Conservation (phyloP, 2,888 invertebrate genomes). For the Dascillus cervinus region DNA sequence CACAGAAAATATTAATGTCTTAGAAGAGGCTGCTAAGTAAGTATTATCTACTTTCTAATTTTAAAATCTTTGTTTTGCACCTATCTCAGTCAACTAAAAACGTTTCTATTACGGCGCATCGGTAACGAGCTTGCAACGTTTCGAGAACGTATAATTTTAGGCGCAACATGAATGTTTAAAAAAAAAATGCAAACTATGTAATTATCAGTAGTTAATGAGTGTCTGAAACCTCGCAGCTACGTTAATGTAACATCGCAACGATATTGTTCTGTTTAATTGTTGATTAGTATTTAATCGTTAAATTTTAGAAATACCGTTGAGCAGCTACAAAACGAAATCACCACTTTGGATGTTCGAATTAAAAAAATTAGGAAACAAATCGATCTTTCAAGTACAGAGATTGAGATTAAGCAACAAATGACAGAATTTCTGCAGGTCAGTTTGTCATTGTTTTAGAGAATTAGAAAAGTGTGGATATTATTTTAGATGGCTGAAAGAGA, state of each 20-base stretch:
- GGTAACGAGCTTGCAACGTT: too few relatives aligned
- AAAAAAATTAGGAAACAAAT: constrained; percentile 74
- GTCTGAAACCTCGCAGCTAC: too few relatives aligned
- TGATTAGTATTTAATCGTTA: constrained; percentile 5
- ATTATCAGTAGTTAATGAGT: too few relatives aligned
- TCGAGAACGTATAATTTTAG: too few relatives aligned
- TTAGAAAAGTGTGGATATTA: constrained; percentile 16
- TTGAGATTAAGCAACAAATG: constrained; percentile 83
- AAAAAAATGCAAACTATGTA: too few relatives aligned
- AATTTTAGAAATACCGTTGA: constrained; percentile 73
- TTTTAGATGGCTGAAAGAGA: constrained; percentile 78
- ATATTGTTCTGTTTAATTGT: too few relatives aligned
- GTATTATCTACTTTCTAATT: constrained; percentile 22
- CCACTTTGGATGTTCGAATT: constrained; percentile 70
- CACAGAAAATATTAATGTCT: constrained; percentile 70
- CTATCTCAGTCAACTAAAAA: too few relatives aligned
- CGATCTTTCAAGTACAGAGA: constrained; percentile 64
- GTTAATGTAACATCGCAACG: too few relatives aligned
- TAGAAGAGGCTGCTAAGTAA: constrained; percentile 91
- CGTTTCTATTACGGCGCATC: too few relatives aligned
- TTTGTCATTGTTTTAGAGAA: too few relatives aligned
- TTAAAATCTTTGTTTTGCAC: too few relatives aligned
- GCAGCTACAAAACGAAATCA: constrained; percentile 81
- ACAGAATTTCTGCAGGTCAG: constrained; percentile 73
- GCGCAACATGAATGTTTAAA: too few relatives aligned